Evolutionary conservation across 2,797 vertebrate genomes (phyloP).

Genomic region (Trachops cirrhosus): DNA sequence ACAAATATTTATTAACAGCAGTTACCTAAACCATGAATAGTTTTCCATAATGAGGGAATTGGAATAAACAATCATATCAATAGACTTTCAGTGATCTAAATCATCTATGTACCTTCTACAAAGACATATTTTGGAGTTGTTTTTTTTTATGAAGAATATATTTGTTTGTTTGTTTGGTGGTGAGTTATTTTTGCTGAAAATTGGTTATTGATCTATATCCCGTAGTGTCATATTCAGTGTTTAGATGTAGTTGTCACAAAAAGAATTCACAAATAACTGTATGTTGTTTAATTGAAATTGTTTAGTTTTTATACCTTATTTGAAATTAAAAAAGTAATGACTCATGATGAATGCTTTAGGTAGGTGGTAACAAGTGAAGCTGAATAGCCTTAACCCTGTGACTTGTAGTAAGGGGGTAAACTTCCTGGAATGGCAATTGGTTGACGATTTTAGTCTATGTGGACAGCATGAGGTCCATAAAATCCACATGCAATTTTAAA

Average conservation of each 20-base stretch:
- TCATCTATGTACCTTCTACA: background rate
- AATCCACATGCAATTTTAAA: conserved; percentile 66
- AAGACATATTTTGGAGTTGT: background rate
- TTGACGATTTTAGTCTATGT: conserved; percentile 60
- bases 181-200: conserved; percentile 1
- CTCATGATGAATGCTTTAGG: background rate
- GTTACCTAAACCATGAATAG: background rate
- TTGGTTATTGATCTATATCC: background rate
- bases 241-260: background rate
- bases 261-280: background rate
- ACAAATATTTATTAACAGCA: background rate
- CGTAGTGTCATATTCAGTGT: background rate
- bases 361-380: background rate
- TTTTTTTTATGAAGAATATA: background rate
- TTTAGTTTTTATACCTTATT: conserved; percentile 4
- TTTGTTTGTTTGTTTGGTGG: background rate
- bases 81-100: background rate
- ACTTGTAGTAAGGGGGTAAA: background rate
- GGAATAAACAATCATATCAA: background rate
- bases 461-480: conserved; percentile 63
- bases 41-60: background rate
- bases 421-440: conserved; percentile 37
- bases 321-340: background rate
- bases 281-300: background rate
- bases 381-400: background rate